Evolutionary conservation across 2,113 vertebrate species (phyloP).

Genomic region (Rhagologus leucostigma): DNA sequence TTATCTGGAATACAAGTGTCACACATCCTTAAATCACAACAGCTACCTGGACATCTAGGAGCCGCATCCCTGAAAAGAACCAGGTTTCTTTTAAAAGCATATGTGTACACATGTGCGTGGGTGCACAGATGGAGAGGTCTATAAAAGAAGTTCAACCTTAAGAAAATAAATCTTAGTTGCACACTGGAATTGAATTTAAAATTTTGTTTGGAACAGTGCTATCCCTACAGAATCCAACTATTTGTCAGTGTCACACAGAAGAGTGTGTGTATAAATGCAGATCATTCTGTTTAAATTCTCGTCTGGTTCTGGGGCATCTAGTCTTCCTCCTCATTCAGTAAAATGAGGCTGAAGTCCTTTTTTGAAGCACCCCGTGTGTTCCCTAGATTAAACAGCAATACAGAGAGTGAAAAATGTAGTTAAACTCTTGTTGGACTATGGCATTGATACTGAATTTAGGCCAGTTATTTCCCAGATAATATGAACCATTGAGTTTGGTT

Average conservation of each 20-base stretch:
- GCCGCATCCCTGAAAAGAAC: background rate
- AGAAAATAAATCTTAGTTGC: background rate
- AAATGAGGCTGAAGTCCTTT: background rate
- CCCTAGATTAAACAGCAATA: slow-evolving; percentile 1
- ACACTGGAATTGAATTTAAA: background rate
- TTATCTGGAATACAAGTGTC: background rate
- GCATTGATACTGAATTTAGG: background rate
- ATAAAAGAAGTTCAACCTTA: background rate
- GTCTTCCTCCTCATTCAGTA: background rate
- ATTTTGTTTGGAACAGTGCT: background rate
- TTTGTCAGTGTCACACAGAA: background rate
- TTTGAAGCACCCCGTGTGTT: background rate
- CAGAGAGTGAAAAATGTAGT: slow-evolving; percentile 24
- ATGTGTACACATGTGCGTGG: background rate
- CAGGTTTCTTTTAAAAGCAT: background rate
- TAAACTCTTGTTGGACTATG: slow-evolving; percentile 24
- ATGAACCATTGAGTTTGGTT: slow-evolving; percentile 38
- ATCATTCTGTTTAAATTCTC: background rate
- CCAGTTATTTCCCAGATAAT: slow-evolving; percentile 34
- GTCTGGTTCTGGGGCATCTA: background rate
- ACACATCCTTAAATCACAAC: background rate
- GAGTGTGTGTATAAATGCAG: background rate
- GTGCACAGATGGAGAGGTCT: background rate
- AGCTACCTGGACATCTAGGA: background rate
- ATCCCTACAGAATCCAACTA: background rate